Conservation (phyloP, 2,797 vertebrate genomes). For the Nannoperca australis region DNA sequence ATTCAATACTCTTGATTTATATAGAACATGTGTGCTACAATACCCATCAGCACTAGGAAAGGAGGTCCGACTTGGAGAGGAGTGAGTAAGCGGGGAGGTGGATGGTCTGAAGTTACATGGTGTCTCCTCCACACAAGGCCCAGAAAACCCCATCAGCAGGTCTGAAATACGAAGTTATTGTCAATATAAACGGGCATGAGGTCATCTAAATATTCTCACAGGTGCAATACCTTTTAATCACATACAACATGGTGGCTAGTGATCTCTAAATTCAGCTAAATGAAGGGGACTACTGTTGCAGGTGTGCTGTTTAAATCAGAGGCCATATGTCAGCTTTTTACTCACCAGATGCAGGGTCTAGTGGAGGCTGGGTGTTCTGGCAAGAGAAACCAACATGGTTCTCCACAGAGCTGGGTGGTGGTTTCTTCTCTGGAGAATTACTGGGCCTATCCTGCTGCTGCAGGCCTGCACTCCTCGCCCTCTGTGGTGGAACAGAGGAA, state of each 20-base stretch:
- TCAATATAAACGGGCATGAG: neutral
- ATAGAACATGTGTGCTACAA: neutral
- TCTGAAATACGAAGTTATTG: slow-evolving; percentile 47
- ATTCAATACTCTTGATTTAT: neutral
- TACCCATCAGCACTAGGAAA: slow-evolving; percentile 82
- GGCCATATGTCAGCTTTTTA: slow-evolving; percentile 12
- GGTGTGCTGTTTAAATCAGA: neutral
- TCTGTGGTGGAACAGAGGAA: slow-evolving; percentile 46
- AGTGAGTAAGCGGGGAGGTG: slow-evolving; percentile 94
- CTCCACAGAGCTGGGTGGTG: slow-evolving; percentile 41
- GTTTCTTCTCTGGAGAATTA: slow-evolving; percentile 33
- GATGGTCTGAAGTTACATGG: slow-evolving; percentile 92
- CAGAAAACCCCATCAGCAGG: slow-evolving; percentile 60
- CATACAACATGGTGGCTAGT: neutral
- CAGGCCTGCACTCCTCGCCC: slow-evolving; percentile 36
- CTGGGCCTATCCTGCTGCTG: slow-evolving; percentile 39
- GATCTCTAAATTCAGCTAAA: neutral
- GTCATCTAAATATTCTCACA: neutral
- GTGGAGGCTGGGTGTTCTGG: slow-evolving; percentile 40
- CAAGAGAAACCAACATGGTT: slow-evolving; percentile 78
- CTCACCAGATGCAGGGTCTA: slow-evolving; percentile 80
- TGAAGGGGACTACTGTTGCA: neutral
- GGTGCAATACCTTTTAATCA: neutral
- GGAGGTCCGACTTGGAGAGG: slow-evolving; percentile 93
- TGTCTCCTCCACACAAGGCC: slow-evolving; percentile 80